Evolutionary conservation across 2,888 invertebrate genomes (phyloP).

Genomic region (Strigamia transsilvanica): DNA sequence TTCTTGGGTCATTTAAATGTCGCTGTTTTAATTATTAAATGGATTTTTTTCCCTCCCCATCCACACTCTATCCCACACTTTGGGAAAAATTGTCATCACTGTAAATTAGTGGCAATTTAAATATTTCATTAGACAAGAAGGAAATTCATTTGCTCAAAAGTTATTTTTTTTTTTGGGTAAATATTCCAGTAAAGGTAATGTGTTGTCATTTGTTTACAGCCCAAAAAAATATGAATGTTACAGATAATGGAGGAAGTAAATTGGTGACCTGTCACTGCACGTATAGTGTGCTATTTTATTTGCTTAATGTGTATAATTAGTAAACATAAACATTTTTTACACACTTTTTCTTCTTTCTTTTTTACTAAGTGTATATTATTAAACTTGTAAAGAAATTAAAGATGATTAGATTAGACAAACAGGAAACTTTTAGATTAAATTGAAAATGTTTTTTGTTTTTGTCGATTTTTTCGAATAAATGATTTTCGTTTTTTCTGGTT

Average conservation of each 20-base stretch:
- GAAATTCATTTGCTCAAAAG: slow-evolving; percentile 10
- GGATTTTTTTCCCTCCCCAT: background rate
- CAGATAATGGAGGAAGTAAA: slow-evolving; percentile 13
- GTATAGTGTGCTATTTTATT: background rate
- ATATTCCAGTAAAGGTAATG: slow-evolving; percentile 17
- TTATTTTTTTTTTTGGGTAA: background rate
- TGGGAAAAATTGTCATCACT: slow-evolving; percentile 32
- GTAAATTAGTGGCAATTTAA: slow-evolving; percentile 47
- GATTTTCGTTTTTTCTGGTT: no score
- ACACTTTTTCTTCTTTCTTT: no score
- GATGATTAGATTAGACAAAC: no score
- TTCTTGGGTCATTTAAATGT: slow-evolving; percentile 28
- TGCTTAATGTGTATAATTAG: slow-evolving; percentile 9
- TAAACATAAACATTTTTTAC: background rate
- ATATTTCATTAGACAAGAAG: slow-evolving; percentile 46
- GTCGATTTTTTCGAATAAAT: no score
- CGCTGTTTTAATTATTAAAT: slow-evolving; percentile 37
- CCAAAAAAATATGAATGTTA: background rate
- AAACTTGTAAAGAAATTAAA: no score
- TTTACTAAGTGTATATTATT: no score
- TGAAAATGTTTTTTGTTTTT: no score
- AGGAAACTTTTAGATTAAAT: no score
- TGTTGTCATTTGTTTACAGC: slow-evolving; percentile 21
- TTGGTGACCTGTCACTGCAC: background rate
- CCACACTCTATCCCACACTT: background rate